Evolutionary conservation across 2,113 vertebrate genomes (phyloP), one percentile per base, ranked within the genome.

Genomic region (Kryptolebias marmoratus): DNA sequence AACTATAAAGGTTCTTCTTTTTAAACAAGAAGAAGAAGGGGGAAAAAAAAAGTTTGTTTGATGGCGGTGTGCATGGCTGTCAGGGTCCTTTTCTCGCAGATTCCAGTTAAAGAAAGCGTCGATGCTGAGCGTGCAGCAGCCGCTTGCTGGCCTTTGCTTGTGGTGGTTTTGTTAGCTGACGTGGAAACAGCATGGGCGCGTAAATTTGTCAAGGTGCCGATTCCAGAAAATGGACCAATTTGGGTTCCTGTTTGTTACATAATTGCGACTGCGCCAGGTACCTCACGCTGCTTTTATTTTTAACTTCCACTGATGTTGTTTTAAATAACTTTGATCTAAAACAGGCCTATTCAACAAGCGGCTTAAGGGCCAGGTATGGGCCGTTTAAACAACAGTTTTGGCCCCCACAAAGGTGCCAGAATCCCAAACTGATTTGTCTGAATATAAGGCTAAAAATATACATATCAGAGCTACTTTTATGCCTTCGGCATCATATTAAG

Each of bases 221-320:
- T 71, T 82, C 76, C 57, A 74, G 49, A 85, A 22, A 74, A 79
- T 31, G 70, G 73, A 65, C 61, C 39, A 1, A 64, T 13, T 63
- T 75, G 75, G 73, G 57, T 82, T 78, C 59, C 31, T 55, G 61
- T 42, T 66, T 62, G 68, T 89, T 83, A 75, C 75, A 76, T 89
- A 88, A 86, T 15, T 27, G 64, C 62, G 71, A 81, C 69, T 58
- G 71, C 79, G 82, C 77, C 84, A 74, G 70, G 32, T 81, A 76
- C 70, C 64, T 85, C 70, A 27, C 27, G 70, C 60, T 58, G 69
- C 57, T 79, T 75, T 86, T 87, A 84, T 86, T 85, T 89, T 86
- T 86, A 88, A 77, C 82, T 81, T 79, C 64, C 72, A 83, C 84
- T 88, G 84, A 85, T 77, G 82, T 70, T n/a, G 73, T 86, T 85